Conservation (phyloP, 2,888 invertebrate species). For the Tryphoninae sp. region DNA sequence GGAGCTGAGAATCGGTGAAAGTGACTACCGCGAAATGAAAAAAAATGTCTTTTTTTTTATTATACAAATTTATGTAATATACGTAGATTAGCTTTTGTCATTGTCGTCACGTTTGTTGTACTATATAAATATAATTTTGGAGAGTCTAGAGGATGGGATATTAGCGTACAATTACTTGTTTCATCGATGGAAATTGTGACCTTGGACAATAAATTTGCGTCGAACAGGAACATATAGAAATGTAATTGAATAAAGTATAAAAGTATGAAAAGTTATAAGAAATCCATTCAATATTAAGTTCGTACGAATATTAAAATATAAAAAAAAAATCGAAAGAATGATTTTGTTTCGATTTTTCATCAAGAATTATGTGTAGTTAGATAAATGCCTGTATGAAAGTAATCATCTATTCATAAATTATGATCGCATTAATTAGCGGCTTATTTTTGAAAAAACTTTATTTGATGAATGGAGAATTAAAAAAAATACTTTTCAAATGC, state of each 20-base stretch:
- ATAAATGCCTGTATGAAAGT: background rate
- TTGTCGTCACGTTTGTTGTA: constrained; percentile 18
- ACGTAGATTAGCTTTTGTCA: background rate
- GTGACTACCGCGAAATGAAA: constrained; percentile 46
- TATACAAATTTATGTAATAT: constrained; percentile 1
- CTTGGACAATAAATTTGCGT: constrained; percentile 3
- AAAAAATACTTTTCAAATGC: no score
- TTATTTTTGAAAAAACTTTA: no score
- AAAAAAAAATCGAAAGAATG: background rate
- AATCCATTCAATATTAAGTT: background rate
- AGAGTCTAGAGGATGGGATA: background rate
- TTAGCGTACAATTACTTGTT: background rate
- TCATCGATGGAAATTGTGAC: background rate
- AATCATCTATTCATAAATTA: background rate
- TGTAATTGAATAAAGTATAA: constrained; percentile 1
- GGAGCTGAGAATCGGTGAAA: constrained; percentile 42
- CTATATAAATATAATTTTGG: background rate
- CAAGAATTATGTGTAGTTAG: background rate
- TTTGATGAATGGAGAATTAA: no score
- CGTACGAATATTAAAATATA: background rate
- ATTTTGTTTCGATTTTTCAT: background rate
- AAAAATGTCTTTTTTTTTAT: constrained; percentile 15
- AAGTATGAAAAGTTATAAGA: background rate
- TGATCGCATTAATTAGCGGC: no score
- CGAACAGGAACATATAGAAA: background rate